phyloP scores from a whole-genome alignment of 2,888 invertebrate species.

The Teinopalpus imperialis region DNA sequence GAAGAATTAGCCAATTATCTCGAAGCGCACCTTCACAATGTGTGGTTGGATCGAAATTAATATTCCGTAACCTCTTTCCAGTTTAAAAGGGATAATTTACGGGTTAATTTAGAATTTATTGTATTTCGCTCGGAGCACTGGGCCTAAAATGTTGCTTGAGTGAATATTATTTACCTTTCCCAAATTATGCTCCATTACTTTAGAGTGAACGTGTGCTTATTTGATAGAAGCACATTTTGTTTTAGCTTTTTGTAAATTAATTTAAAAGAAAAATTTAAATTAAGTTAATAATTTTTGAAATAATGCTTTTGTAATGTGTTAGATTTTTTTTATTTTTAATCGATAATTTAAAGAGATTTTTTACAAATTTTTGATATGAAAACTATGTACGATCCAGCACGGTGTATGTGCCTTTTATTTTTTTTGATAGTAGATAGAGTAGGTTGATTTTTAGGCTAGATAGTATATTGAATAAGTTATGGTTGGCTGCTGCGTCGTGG shows the following conservation, averaged over 20 bases:
- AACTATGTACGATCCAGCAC: too few relatives aligned
- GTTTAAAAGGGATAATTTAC: constrained; percentile 60
- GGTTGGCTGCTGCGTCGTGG: too few relatives aligned
- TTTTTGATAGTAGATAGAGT: too few relatives aligned
- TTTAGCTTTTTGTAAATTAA: neutral
- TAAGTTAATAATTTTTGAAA: too few relatives aligned
- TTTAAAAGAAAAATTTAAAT: too few relatives aligned
- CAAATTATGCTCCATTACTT: constrained; percentile 14
- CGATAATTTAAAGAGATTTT: too few relatives aligned
- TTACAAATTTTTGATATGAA: too few relatives aligned
- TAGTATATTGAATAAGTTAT: too few relatives aligned
- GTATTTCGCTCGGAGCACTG: constrained; percentile 37
- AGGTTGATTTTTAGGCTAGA: too few relatives aligned
- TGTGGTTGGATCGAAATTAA: constrained; percentile 53
- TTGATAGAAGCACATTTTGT: neutral
- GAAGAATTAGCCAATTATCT: constrained; percentile 55
- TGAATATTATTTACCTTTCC: constrained; percentile 20
- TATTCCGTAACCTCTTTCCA: constrained; percentile 53
- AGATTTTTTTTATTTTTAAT: too few relatives aligned
- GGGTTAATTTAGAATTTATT: constrained; percentile 57
- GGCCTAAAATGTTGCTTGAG: constrained; percentile 32
- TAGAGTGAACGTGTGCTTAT: neutral
- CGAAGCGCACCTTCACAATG: constrained; percentile 44
- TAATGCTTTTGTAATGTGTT: too few relatives aligned
- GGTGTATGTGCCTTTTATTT: too few relatives aligned